Evolutionary conservation across 2,113 vertebrate species (phyloP).

Genomic region (Eublepharis macularius): DNA sequence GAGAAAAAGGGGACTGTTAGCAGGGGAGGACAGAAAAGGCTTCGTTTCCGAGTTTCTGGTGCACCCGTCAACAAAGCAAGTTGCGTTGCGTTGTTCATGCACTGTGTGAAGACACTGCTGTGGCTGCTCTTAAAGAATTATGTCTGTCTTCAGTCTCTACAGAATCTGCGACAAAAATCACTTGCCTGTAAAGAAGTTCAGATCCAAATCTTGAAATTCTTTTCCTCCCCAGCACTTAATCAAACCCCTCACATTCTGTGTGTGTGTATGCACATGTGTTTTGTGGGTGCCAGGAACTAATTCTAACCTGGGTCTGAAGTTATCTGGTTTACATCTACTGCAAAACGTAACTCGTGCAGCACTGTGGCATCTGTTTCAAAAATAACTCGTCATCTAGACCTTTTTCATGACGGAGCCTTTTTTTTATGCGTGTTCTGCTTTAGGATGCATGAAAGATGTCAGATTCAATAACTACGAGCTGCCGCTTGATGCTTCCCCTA

Average conservation of each 20-base stretch:
- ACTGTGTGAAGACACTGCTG: background rate
- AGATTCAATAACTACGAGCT: slow-evolving; percentile 84
- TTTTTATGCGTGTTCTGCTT: slow-evolving; percentile 45
- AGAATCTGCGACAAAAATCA: background rate
- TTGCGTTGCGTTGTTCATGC: background rate
- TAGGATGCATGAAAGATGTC: slow-evolving; percentile 88
- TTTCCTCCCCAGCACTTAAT: background rate
- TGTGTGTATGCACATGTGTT: too few species aligned
- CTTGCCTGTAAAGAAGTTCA: background rate
- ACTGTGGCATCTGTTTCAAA: slow-evolving; percentile 37
- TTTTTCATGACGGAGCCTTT: slow-evolving; percentile 42
- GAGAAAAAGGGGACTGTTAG: too few species aligned
- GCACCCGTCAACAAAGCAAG: background rate
- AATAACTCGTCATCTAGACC: slow-evolving; percentile 15
- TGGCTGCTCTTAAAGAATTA: background rate
- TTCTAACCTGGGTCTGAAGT: slow-evolving; percentile 28
- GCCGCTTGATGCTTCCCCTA: slow-evolving; percentile 77
- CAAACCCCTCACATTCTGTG: background rate
- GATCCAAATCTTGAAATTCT: background rate
- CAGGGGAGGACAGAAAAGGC: background rate
- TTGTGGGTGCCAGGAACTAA: background rate
- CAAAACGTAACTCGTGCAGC: slow-evolving; percentile 16
- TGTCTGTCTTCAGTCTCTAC: background rate
- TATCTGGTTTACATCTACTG: background rate
- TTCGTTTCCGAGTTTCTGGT: background rate